These are phyloP conservation scores for Burhinus bistriatus DNA, from an alignment of 2,113 vertebrate genomes.

Conservation along the genomic window DNA sequence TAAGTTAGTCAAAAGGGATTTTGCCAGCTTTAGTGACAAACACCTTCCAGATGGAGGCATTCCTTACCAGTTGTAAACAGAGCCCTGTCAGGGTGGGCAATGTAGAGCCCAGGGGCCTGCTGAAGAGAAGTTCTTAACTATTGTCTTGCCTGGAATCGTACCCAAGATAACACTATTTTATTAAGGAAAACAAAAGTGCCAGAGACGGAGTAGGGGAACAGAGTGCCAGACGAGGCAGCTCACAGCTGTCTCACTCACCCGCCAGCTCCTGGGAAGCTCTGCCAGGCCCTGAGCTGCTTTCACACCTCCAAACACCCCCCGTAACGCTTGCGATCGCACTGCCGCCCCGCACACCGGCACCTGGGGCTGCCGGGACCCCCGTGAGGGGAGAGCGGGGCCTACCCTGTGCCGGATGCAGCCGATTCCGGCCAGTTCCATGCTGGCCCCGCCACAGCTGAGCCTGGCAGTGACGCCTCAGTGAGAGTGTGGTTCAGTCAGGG, in stretches of 20 bases:
- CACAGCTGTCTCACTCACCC: not conserved
- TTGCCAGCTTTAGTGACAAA: not conserved
- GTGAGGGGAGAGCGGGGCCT: not conserved
- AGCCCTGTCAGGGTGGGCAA: not conserved
- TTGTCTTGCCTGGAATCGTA: not conserved
- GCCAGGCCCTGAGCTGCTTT: not conserved
- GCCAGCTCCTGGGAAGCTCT: too few species aligned
- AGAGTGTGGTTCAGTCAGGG: too few species aligned
- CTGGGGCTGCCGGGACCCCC: not conserved
- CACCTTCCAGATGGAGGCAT: not conserved
- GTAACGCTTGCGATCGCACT: too few species aligned
- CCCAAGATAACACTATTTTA: not conserved
- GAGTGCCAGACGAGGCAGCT: not conserved
- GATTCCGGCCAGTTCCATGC: too few species aligned
- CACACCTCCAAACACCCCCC: not conserved
- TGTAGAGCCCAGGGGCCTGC: not conserved
- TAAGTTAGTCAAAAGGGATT: accelerated
- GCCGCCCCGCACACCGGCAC: too few species aligned
- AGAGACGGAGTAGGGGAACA: not conserved
- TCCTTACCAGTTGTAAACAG: not conserved
- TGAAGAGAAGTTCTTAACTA: not conserved
- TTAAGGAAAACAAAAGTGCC: not conserved
- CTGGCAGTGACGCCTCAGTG: accelerated
- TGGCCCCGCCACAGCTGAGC: not conserved
- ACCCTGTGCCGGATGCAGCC: too few species aligned